Evolutionary conservation across 2,888 invertebrate genomes (phyloP).

Genomic region (Drosophila nr. perissopoda): DNA sequence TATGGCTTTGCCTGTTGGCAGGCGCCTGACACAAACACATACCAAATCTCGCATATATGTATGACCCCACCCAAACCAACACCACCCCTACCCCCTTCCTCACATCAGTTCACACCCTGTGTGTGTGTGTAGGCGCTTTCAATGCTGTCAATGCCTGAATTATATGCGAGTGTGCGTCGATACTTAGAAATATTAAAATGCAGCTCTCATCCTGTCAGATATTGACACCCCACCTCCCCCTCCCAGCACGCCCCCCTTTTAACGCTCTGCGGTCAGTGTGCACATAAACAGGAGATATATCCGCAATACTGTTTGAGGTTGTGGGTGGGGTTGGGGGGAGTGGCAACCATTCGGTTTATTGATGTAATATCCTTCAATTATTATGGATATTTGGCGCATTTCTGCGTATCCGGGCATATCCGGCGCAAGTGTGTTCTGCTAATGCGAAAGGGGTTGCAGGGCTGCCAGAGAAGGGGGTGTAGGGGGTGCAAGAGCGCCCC

Average conservation of each 20-base stretch:
- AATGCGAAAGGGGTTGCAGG: slow-evolving; percentile 37
- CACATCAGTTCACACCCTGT: slow-evolving; percentile 38
- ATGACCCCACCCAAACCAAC: background rate
- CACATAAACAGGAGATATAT: slow-evolving; percentile 22
- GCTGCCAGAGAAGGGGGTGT: background rate
- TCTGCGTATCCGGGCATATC: slow-evolving; percentile 48
- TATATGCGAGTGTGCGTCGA: slow-evolving; percentile 78
- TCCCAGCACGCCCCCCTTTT: background rate
- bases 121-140: slow-evolving; percentile 52
- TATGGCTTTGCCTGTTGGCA: slow-evolving; percentile 73
- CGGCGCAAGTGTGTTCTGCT: slow-evolving; percentile 27
- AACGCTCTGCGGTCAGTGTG: slow-evolving; percentile 31
- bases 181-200: slow-evolving; percentile 82
- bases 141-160: slow-evolving; percentile 79
- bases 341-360: slow-evolving; percentile 73
- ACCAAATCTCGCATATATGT: slow-evolving; percentile 1
- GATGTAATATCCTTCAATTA: slow-evolving; percentile 84
- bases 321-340: background rate
- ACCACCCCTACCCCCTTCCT: background rate
- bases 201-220: slow-evolving; percentile 62
- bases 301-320: slow-evolving; percentile 8
- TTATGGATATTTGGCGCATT: slow-evolving; percentile 82
- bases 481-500: background rate
- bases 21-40: slow-evolving; percentile 63
- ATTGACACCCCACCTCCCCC: background rate